Conservation (phyloP, 2,797 vertebrate species). For the Gallinago nigripennis region DNA sequence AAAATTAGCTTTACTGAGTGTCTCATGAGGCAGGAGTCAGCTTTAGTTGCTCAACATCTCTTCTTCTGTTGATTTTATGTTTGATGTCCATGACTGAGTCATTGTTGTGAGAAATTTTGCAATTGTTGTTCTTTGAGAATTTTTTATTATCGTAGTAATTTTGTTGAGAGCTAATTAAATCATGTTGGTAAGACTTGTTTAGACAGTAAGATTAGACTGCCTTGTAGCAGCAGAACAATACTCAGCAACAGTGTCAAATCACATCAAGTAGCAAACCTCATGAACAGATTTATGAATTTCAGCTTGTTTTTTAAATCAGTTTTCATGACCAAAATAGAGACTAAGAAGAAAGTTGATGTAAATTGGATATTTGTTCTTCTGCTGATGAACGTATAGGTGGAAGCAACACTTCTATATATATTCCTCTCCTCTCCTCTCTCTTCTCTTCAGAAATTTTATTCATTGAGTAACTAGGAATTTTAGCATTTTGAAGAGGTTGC, state of each 20-base stretch:
- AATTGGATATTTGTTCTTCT: background rate
- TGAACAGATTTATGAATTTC: background rate
- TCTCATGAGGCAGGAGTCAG: background rate
- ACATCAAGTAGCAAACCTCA: background rate
- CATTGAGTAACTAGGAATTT: background rate
- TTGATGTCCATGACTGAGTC: constrained; percentile 60
- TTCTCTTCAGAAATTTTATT: background rate
- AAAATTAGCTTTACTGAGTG: background rate
- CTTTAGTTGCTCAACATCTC: constrained; percentile 46
- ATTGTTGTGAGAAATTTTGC: constrained; percentile 22
- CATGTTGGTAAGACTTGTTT: constrained; percentile 8
- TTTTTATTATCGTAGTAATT: constrained; percentile 48
- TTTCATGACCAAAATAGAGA: background rate
- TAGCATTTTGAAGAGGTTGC: background rate
- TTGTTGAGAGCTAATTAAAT: background rate
- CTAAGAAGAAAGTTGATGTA: background rate
- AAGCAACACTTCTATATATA: background rate
- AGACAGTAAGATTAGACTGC: background rate
- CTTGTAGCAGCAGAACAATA: background rate
- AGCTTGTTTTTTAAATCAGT: background rate
- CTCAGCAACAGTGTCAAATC: background rate
- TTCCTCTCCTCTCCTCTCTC: background rate
- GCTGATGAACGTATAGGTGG: background rate
- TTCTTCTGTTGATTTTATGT: constrained; percentile 23
- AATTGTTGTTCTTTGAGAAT: constrained; percentile 24